phyloP scores from a whole-genome alignment of 2,888 invertebrate species.

The Coleophora deauratella region DNA sequence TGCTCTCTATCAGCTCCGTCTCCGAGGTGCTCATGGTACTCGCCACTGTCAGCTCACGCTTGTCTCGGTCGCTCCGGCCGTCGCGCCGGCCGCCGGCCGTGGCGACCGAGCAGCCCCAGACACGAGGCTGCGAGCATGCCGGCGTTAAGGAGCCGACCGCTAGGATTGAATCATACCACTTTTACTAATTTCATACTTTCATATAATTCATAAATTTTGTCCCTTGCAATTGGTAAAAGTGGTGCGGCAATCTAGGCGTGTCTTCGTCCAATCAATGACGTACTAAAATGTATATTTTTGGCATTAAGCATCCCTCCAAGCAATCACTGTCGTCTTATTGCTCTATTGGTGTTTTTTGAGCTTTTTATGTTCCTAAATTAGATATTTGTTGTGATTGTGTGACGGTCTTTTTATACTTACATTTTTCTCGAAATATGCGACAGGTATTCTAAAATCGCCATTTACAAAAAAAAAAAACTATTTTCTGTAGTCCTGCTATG shows the following conservation, averaged over 20 bases:
- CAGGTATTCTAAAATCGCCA: conserved; percentile 30
- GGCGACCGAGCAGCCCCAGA: conserved; percentile 65
- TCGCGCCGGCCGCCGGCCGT: conserved; percentile 21
- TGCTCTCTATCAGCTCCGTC: conserved; percentile 98
- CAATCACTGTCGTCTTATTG: conserved; percentile 41
- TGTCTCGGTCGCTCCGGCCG: conserved; percentile 57
- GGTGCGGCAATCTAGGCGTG: conserved; percentile 44
- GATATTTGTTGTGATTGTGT: conserved; percentile 52
- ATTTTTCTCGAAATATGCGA: conserved; percentile 37
- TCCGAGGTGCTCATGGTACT: conserved; percentile 98
- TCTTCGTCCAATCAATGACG: conserved; percentile 35
- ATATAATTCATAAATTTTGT: background rate
- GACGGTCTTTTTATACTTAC: conserved; percentile 26
- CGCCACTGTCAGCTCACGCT: conserved; percentile 67
- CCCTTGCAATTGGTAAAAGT: conserved; percentile 15
- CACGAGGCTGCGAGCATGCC: conserved; percentile 71
- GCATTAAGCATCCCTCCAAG: conserved; percentile 43
- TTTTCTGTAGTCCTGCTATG: conserved; percentile 43
- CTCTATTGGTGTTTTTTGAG: conserved; percentile 47
- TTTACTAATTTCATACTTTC: conserved; percentile 6
- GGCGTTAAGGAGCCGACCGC: conserved; percentile 37
- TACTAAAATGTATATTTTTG: conserved; percentile 40
- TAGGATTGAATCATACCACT: conserved; percentile 35
- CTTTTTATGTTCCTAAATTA: conserved; percentile 51
- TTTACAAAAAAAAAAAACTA: conserved; percentile 29